phyloP scores from a whole-genome alignment of 2,113 vertebrate genomes.

The Rana temporaria region DNA sequence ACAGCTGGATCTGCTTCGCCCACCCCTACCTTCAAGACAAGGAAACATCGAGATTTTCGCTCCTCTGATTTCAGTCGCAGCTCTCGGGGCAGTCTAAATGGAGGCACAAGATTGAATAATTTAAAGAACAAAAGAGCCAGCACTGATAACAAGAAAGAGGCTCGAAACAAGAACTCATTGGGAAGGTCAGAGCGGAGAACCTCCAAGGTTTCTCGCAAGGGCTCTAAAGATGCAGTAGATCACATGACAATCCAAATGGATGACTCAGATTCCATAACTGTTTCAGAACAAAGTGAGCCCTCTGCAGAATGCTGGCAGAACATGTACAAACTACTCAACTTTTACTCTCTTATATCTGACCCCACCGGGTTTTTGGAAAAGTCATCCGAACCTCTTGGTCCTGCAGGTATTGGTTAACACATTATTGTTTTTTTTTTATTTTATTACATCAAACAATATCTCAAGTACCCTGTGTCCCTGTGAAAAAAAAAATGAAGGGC shows the following conservation, averaged over 20 bases:
- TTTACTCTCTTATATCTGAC: constrained; percentile 98
- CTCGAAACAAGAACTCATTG: constrained; percentile 85
- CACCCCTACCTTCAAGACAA: constrained; percentile 92
- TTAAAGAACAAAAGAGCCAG: constrained; percentile 83
- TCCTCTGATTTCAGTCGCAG: constrained; percentile 97
- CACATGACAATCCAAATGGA: constrained; percentile 97
- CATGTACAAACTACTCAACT: constrained; percentile 98
- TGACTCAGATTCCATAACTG: constrained; percentile 96
- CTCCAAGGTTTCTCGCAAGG: constrained; percentile 93
- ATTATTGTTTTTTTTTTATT: neutral
- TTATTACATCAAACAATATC: too few species aligned
- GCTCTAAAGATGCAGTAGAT: constrained; percentile 95
- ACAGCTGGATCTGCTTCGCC: constrained; percentile 95
- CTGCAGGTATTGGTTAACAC: constrained; percentile 76
- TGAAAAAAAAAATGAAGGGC: too few species aligned
- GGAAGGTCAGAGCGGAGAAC: constrained; percentile 91
- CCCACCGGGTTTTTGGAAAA: constrained; percentile 96
- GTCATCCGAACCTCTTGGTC: constrained; percentile 84
- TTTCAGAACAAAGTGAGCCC: constrained; percentile 97
- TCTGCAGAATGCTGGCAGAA: constrained; percentile 99
- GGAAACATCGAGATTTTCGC: constrained; percentile 90
- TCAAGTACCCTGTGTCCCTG: too few species aligned
- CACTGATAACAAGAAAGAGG: constrained; percentile 83
- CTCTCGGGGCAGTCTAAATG: constrained; percentile 92
- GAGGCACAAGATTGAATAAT: constrained; percentile 82